Conservation (phyloP, 2,888 invertebrate species). For the Leptopilina myrica region DNA sequence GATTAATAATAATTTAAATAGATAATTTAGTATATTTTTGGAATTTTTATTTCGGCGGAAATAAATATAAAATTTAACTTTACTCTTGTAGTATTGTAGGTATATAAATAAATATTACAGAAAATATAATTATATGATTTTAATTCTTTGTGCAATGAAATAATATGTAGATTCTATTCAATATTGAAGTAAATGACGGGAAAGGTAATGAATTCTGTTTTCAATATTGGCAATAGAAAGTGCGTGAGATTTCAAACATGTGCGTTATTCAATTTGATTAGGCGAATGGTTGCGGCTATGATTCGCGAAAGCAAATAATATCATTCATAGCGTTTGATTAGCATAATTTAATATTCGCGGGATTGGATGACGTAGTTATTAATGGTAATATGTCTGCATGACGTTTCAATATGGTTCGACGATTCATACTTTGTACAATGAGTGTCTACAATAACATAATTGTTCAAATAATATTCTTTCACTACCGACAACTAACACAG, state of each 20-base stretch:
- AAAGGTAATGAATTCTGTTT: slow-evolving; percentile 20
- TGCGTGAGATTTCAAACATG: slow-evolving; percentile 35
- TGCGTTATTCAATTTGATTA: slow-evolving; percentile 47
- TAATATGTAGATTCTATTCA: neutral
- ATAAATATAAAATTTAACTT: neutral
- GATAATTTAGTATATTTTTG: neutral
- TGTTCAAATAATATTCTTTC: slow-evolving; percentile 8
- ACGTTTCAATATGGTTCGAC: neutral
- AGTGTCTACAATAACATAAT: slow-evolving; percentile 23
- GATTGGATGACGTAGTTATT: slow-evolving; percentile 66
- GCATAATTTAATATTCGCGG: slow-evolving; percentile 67
- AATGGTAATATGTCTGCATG: slow-evolving; percentile 51
- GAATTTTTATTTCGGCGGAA: neutral
- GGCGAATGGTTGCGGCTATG: slow-evolving; percentile 60
- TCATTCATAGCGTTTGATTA: slow-evolving; percentile 66
- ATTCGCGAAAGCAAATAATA: slow-evolving; percentile 62
- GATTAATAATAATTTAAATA: neutral
- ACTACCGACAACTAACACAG: neutral
- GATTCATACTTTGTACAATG: slow-evolving; percentile 10
- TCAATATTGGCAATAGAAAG: slow-evolving; percentile 22
- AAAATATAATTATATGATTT: too few relatives aligned
- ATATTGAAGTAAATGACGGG: neutral
- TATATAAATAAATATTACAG: too few relatives aligned
- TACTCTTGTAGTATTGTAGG: too few relatives aligned
- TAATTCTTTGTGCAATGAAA: too few relatives aligned